Percentiles rank a stretch among this genome's conserved stretches.
phyloP scores from a whole-genome alignment of 2,113 vertebrate species.

The Ailuropoda melanoleuca region DNA sequence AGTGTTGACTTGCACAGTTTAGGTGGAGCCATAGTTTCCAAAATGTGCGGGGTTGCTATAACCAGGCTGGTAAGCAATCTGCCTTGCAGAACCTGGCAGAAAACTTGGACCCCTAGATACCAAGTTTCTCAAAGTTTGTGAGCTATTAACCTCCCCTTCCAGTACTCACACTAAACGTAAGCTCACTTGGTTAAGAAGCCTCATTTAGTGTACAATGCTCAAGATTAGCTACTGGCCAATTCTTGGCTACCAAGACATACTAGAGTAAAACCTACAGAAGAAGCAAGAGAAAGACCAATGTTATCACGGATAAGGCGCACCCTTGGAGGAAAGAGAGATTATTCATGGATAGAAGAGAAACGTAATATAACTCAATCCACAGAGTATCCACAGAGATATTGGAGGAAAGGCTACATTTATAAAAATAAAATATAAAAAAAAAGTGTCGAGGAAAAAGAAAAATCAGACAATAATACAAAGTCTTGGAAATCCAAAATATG shows the following conservation, averaged over 20 bases:
- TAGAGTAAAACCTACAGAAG: background rate
- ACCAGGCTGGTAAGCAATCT: background rate
- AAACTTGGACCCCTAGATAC: background rate
- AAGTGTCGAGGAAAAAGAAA: background rate
- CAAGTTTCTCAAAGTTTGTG: background rate
- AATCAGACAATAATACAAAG: background rate
- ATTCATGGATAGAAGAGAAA: background rate
- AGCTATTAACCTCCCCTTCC: background rate
- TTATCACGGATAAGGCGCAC: background rate
- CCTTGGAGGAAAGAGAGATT: background rate
- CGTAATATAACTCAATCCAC: background rate
- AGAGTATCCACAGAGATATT: background rate
- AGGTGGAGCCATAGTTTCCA: background rate
- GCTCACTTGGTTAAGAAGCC: background rate
- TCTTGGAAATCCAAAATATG: background rate
- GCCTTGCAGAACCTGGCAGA: background rate
- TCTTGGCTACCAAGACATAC: background rate
- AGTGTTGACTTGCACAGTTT: background rate
- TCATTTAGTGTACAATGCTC: accelerated
- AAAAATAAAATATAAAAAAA: background rate
- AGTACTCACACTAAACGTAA: background rate
- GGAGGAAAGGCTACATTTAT: background rate
- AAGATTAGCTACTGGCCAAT: no score
- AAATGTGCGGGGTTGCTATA: background rate
- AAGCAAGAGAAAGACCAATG: background rate